phyloP scores from a whole-genome alignment of 2,888 invertebrate species.

The Chrysomela aeneicollis region DNA sequence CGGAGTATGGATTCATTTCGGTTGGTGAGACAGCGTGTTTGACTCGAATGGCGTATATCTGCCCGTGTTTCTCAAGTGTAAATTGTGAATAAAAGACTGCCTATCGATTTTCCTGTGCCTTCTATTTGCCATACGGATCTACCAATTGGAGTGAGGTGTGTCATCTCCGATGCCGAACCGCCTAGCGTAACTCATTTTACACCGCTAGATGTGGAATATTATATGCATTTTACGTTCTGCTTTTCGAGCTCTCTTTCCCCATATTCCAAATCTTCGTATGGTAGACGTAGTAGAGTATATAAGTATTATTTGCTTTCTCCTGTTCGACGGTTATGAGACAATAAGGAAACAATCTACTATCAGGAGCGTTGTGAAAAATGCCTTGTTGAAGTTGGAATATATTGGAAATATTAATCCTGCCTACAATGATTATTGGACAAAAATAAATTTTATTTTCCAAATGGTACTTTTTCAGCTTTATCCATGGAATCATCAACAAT shows the following conservation, averaged over 20 bases:
- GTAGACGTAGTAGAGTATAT: no score
- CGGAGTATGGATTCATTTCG: no score
- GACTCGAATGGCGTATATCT: neutral
- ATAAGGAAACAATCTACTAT: no score
- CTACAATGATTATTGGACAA: no score
- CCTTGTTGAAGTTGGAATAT: no score
- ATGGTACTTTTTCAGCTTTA: no score
- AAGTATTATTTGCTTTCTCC: neutral
- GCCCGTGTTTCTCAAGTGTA: slow-evolving; percentile 12
- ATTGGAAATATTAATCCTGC: no score
- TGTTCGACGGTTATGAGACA: neutral
- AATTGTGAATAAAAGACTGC: slow-evolving; percentile 18
- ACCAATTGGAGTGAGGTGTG: slow-evolving; percentile 32
- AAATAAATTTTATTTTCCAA: no score
- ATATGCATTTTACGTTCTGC: slow-evolving; percentile 31
- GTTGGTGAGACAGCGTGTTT: neutral
- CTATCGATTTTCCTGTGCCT: slow-evolving; percentile 19
- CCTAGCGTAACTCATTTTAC: slow-evolving; percentile 30
- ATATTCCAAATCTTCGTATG: slow-evolving; percentile 24
- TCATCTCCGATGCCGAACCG: slow-evolving; percentile 26
- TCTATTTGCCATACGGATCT: slow-evolving; percentile 21
- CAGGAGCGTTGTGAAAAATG: no score
- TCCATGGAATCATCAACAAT: no score
- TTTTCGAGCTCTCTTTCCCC: slow-evolving; percentile 8
- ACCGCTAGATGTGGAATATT: slow-evolving; percentile 33